Percentiles rank a stretch among this genome's conserved stretches.
phyloP scores from a whole-genome alignment of 2,888 invertebrate genomes.

The Mythimna loreyi region DNA sequence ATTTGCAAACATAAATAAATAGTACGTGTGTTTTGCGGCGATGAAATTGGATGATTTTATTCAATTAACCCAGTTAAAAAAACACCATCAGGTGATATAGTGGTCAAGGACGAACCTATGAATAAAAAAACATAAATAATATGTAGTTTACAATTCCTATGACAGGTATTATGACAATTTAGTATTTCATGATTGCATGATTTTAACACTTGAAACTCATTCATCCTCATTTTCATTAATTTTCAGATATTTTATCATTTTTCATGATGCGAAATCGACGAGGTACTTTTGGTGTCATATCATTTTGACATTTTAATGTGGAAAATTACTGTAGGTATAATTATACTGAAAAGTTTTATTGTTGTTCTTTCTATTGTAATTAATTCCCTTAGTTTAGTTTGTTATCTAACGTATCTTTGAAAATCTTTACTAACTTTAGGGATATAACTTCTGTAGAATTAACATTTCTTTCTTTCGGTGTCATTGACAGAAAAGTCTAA shows the following conservation, averaged over 20 bases:
- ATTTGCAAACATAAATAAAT: too few relatives aligned
- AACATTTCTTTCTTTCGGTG: too few relatives aligned
- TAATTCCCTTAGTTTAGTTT: too few relatives aligned
- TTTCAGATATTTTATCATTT: constrained; percentile 35
- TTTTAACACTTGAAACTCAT: neutral
- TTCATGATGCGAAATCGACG: neutral
- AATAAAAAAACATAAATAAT: neutral
- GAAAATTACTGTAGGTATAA: constrained; percentile 3
- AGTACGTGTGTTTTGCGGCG: too few relatives aligned
- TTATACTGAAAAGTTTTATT: too few relatives aligned
- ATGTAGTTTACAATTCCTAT: neutral
- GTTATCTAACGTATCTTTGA: too few relatives aligned
- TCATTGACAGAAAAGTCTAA: too few relatives aligned
- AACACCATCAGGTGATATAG: too few relatives aligned
- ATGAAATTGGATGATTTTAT: too few relatives aligned
- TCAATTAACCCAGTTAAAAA: too few relatives aligned
- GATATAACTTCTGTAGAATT: neutral
- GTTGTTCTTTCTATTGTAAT: too few relatives aligned
- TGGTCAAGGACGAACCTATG: too few relatives aligned
- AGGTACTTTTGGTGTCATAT: neutral
- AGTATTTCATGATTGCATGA: neutral
- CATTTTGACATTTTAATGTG: neutral
- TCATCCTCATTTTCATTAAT: constrained; percentile 9
- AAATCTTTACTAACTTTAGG: neutral
- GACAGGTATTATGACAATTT: neutral